Evolutionary conservation across 1,140 invertebrate genomes (phyloP).

Genomic region (Zaprionus tsacasi): DNA sequence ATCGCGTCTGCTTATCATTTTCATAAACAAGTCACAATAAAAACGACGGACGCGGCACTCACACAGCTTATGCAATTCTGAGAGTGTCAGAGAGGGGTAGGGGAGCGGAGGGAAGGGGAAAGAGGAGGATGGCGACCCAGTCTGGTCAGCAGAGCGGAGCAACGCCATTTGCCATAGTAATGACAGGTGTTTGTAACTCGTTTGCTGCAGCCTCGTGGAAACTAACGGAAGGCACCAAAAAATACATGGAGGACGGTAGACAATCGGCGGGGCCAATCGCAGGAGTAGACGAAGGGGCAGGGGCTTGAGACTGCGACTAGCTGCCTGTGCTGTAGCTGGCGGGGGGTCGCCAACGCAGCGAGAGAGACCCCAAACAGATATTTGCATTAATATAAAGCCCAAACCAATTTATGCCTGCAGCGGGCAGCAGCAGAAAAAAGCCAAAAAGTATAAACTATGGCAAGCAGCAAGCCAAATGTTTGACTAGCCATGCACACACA

Average conservation of each 20-base stretch:
- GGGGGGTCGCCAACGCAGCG: conserved; percentile 66
- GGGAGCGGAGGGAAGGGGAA: neutral
- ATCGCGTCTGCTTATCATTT: conserved; percentile 81
- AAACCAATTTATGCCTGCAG: conserved; percentile 75
- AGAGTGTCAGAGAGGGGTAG: conserved; percentile 38
- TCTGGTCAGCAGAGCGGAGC: conserved; percentile 27
- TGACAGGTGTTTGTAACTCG: conserved; percentile 83
- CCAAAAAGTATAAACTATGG: conserved; percentile 21
- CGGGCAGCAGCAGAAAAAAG: conserved; percentile 53
- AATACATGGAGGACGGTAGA: conserved; percentile 28
- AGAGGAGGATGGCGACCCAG: conserved; percentile 6
- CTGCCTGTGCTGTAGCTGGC: conserved; percentile 18
- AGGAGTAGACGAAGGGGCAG: neutral
- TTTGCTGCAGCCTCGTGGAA: conserved; percentile 49
- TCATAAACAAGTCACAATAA: conserved; percentile 79
- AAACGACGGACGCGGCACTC: conserved; percentile 37
- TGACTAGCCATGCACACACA: conserved; percentile 18
- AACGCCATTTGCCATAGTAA: conserved; percentile 68
- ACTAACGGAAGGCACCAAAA: conserved; percentile 64
- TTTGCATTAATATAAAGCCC: conserved; percentile 81
- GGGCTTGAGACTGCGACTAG: conserved; percentile 1
- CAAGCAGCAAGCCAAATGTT: conserved; percentile 9
- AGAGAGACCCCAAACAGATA: conserved; percentile 62
- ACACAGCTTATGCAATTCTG: conserved; percentile 74
- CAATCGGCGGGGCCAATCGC: conserved; percentile 64